Base-by-base conservation (phyloP, 2,888 invertebrate species). In the Drosophila bunnanda region DNA sequence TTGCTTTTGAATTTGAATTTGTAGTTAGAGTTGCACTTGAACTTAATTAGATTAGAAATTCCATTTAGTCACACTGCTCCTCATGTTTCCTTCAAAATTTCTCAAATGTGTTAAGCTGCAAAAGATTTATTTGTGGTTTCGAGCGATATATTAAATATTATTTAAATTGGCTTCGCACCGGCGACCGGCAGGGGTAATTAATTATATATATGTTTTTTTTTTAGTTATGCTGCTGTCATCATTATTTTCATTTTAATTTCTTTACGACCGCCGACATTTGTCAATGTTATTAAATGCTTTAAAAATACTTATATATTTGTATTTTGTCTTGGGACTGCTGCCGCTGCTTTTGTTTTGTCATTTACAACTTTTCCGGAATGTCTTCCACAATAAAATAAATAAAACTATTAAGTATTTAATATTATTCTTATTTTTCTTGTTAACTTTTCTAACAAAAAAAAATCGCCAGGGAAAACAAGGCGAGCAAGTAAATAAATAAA, bases 401-500 rank as follows among this genome's bases (percentile, higher is more conserved):
- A 10, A 36, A n/a, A 22, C 53, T 22, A 12, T 53, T 53, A 36
- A 6, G 10, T 20, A 32, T 22, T 32, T 32, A 15, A 50, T 50
- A 15, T 10, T n/a, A 34, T 20, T 13, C 1, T 12, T 13, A 13
- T 22, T 30, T 17, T 15, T 15, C 22, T 5, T 7, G 8, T 4
- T 32, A 2, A 7, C 17, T 7, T 32, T 36, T 25, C n/a, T 22
- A 34, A 25, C 32, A 46, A 53, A 34, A n/a, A 20, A 22, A 39
- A 55, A 10, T 30, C 12, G 9, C 9, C 20, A 43, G 61, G 39
- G 61, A 77, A 62, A 65, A 69, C 72, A 76, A 72, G 44, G 64
- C 67, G 72, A 56, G 39, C 70, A 75, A 67, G 75, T 80, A 84
- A 89, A 89, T 84, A 89, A 89, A 88, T 89, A 85, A 85, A 85